phyloP scores from a whole-genome alignment of 2,113 vertebrate genomes.

The Eonycteris spelaea region DNA sequence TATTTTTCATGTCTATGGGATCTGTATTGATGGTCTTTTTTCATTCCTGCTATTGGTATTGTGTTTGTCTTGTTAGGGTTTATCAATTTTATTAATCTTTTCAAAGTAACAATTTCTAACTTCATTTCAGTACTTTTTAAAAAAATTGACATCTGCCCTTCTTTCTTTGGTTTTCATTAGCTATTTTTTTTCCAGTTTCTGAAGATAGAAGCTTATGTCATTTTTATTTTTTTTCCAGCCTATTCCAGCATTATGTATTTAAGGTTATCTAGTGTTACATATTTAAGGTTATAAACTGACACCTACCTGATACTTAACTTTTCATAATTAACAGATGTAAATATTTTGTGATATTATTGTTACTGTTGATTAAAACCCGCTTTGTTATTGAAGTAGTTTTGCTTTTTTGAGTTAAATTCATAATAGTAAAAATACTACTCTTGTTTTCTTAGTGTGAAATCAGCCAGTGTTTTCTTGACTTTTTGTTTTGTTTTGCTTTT shows the following conservation, averaged over 20 bases:
- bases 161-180: neutral
- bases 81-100: neutral
- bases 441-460: neutral
- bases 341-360: neutral
- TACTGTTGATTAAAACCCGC: neutral
- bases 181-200: neutral
- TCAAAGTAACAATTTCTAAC: neutral
- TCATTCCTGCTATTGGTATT: neutral
- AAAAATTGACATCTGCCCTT: neutral
- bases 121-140: neutral
- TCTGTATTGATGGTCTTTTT: neutral
- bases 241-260: neutral
- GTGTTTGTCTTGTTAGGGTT: neutral
- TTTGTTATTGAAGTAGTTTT: neutral
- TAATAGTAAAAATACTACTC: neutral
- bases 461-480: neutral
- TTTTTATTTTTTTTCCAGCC: neutral
- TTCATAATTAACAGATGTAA: neutral
- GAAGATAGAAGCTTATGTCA: neutral
- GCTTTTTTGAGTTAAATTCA: neutral
- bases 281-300: neutral
- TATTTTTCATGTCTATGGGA: neutral
- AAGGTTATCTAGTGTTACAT: neutral
- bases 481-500: neutral
- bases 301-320: neutral